A percentile compares a stretch with the other conserved stretches of the same genome.
These are phyloP conservation scores for Bergia sp. DNA, from an alignment of 92 coral and sea anemone species.

Conservation along the genomic window DNA sequence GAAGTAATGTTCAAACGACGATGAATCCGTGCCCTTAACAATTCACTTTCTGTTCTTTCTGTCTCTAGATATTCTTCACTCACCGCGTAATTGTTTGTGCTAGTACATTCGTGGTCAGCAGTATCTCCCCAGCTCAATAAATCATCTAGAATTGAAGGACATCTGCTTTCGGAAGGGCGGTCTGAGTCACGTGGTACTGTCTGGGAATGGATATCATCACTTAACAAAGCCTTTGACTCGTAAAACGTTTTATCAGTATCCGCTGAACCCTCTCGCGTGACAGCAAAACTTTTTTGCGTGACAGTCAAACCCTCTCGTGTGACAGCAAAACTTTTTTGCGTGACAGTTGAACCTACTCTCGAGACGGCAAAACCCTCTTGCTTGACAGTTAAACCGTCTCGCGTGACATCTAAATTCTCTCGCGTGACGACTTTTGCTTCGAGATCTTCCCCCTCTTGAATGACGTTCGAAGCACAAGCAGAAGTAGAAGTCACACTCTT, in stretches of 20 bases:
- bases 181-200: not conserved
- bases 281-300: not conserved
- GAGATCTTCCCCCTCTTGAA: not conserved
- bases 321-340: not conserved
- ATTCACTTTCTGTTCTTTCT: conserved; percentile 3
- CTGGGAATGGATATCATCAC: not conserved
- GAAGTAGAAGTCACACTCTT: not conserved
- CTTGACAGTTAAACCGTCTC: not conserved
- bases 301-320: not conserved
- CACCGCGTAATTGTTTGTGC: not conserved
- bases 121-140: not conserved
- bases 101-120: not conserved
- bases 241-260: not conserved
- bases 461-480: not conserved
- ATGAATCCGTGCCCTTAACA: conserved; percentile 12
- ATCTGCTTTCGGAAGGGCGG: not conserved
- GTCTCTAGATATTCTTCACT: not conserved
- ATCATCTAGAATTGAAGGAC: conserved; percentile 23
- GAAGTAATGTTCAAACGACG: conserved; percentile 33
- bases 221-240: not conserved
- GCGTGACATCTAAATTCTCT: not conserved
- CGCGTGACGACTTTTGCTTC: not conserved
- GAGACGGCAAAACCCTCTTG: not conserved
- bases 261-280: not conserved
- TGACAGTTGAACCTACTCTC: not conserved